Base-by-base conservation (phyloP, 2,113 vertebrate species). In the Connochaetes taurinus region DNA sequence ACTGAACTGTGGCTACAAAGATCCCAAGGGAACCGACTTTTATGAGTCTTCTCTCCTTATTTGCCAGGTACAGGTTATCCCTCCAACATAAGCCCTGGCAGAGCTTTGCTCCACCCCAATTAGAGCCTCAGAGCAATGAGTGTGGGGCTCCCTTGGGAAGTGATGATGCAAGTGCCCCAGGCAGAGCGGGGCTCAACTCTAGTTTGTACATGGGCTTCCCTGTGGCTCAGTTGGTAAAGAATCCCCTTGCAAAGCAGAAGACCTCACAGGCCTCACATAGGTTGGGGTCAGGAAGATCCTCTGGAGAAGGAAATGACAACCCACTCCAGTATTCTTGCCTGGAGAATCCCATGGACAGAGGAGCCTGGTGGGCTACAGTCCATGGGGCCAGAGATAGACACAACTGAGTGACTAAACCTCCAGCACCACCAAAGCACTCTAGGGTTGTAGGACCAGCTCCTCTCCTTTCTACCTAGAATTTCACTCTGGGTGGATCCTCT, bases 1-100 rank as follows among this genome's bases (percentile, higher is more conserved):
- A 50, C 6, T 85, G 67, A 57, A 23, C 55, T 45, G 25, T 33
- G 16, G 13, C 15, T 31, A 6, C 17, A 45, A 31, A 76, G 5
- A 4, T 27, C 57, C 36, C 45, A 47, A 1, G 13, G 43, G 8
- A n/a, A n/a, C 7, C 2, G 0, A 1, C 36, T 52, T 43, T 36
- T 36, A 3, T 7, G 33, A 8, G 55, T 80, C 62, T 84, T 43
- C 55, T 55, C 80, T 57, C 40, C 10, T 29, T 83, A 29, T 67
- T 27, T 15, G 7, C 12, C 16, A 19, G 11, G 27, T 17, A 45
- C 0, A 0, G 3, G 0, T 50, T 15, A 40, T 7, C 58, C 8
- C 16, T 58, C 55, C 16, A 78, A 14, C 29, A 2, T 23, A 45
- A 60, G 7, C 19, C 45, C 86, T 0, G 6, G 55, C 17, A 45